A percentile compares a stretch with the other conserved stretches of the same genome.
Conservation (phyloP, 2,797 vertebrate species). For the Psittacula echo region DNA sequence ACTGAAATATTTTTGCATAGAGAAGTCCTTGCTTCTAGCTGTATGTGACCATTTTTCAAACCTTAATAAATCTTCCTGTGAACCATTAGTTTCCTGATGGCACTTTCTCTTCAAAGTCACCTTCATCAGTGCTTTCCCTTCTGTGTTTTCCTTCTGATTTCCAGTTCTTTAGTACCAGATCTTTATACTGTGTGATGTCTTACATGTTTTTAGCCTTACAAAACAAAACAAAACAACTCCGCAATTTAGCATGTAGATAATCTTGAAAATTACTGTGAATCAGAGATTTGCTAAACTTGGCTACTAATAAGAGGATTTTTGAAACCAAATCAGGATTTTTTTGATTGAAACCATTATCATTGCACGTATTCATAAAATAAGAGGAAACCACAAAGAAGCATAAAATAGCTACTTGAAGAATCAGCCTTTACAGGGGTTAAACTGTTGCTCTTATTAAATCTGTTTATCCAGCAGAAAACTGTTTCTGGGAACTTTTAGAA, state of each 20-base stretch:
- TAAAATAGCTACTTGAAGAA: not conserved
- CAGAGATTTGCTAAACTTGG: not conserved
- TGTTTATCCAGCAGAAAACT: constrained; percentile 28
- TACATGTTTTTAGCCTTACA: not conserved
- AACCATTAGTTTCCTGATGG: not conserved
- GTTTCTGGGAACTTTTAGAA: not conserved
- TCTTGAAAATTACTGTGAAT: not conserved
- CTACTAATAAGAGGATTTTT: not conserved
- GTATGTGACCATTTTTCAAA: not conserved
- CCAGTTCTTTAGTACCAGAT: not conserved
- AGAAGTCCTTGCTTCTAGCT: not conserved
- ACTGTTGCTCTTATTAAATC: not conserved
- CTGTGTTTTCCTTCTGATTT: not conserved
- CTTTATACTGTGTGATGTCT: not conserved
- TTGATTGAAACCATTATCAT: not conserved
- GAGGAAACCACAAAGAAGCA: not conserved
- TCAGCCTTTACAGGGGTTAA: not conserved
- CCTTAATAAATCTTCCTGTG: not conserved
- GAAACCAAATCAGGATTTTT: not conserved
- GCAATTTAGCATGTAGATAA: not conserved
- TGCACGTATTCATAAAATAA: not conserved
- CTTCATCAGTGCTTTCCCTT: not conserved
- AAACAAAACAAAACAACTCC: not conserved
- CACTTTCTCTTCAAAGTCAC: constrained; percentile 15
- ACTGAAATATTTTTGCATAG: not conserved